Percentiles rank a stretch among this genome's conserved stretches.
Conservation (phyloP, 1,140 invertebrate genomes). For the Philopotamus ludificatus region DNA sequence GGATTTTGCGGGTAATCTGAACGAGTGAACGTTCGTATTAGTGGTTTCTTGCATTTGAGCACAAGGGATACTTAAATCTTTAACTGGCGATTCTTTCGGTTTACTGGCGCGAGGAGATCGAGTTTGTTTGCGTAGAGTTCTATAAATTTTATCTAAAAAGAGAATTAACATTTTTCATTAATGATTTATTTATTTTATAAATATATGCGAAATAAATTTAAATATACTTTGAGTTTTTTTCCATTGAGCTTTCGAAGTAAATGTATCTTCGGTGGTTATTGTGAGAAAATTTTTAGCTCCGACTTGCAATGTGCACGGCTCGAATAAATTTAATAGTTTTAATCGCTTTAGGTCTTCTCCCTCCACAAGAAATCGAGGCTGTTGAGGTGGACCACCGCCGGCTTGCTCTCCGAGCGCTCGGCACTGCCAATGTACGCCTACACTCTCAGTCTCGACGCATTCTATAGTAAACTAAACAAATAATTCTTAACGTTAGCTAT, state of each 20-base stretch:
- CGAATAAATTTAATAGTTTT: conserved; percentile 80
- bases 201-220: conserved; percentile 43
- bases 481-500: too few species aligned
- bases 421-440: conserved; percentile 81
- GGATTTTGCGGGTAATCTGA: conserved; percentile 50
- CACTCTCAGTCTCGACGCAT: conserved; percentile 58
- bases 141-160: conserved; percentile 51
- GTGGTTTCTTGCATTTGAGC: conserved; percentile 26
- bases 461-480: conserved; percentile 60
- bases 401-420: conserved; percentile 68
- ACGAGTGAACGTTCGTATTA: conserved; percentile 36
- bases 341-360: conserved; percentile 74
- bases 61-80: conserved; percentile 23
- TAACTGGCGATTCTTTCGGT: conserved; percentile 45
- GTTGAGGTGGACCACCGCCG: conserved; percentile 59
- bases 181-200: background rate
- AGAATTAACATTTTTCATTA: background rate
- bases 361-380: conserved; percentile 69
- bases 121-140: conserved; percentile 50
- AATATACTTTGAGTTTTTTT: conserved; percentile 58
- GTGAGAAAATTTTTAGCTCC: conserved; percentile 74
- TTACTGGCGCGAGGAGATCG: conserved; percentile 43
- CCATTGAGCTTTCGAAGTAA: conserved; percentile 58
- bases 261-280: conserved; percentile 55
- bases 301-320: conserved; percentile 85